Base-by-base conservation (phyloP, 2,888 invertebrate genomes). In the Mactromeris polynyma region DNA sequence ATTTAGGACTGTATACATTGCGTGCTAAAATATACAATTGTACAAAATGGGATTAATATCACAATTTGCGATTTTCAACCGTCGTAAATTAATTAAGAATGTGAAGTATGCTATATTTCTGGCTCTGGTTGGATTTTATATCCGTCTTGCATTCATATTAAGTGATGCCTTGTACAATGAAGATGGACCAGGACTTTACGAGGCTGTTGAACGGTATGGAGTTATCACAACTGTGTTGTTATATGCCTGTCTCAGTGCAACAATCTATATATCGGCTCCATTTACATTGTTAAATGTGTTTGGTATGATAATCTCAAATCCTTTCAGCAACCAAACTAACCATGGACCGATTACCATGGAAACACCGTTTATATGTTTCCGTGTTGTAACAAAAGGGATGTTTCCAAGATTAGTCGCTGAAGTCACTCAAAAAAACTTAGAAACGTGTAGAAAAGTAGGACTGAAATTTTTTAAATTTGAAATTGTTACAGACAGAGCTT, bases 391-490 rank as follows among this genome's bases (percentile, higher is more conserved):
- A 58, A 58, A 58, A n/a, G 58, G 58, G 3, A 58, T 58, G 58
- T 58, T 58, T 58, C 58, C 21, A n/a, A 58, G n/a, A 19, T 58
- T 58, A 58, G 58, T 93, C 93, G 73, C 85, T 42, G 77, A 90
- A 21, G 89, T 86, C 54, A 89, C 92, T 2, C 80, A 86, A 46
- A 54, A 79, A 19, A 91, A 91, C 51, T 42, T 86, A n/a, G 81
- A 81, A 31, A 73, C 40, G 40, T 86, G 93, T 69, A 83, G 78
- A n/a, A 91, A 90, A 40, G 87, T 93, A 7, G 94, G 93, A 26
- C 85, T 94, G 42, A 92, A 91, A 17, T 93, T 92, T 78, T 94
- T 91, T 64, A 90, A 93, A 73, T 90, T 94, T 64, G 94, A 93
- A 85, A 90, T 94, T 36, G 58, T 58, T n/a, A 58, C 58, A 1